Evolutionary conservation across 2,113 vertebrate genomes (phyloP), one percentile per base, ranked within the genome.

Genomic region (Mirounga angustirostris): DNA sequence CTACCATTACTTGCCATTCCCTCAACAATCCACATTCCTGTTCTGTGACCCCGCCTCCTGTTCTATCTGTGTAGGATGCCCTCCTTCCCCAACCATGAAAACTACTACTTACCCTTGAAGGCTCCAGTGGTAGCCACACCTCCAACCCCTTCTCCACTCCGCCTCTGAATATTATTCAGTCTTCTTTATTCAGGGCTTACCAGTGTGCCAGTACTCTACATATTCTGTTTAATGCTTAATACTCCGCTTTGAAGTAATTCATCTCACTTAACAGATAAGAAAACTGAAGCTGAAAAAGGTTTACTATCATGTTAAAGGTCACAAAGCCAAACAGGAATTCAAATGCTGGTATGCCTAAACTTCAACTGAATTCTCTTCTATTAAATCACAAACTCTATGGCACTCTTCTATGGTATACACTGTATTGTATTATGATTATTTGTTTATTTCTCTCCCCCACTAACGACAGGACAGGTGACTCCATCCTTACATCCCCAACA

Each of bases 161-260:
- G 46, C 67, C 36, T 81, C 78, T 84, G 89, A 67, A 84, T 95
- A 69, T 67, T 78, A 59, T 91, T 92, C 56, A 14, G 65, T 90
- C 26, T 80, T 95, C 40, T 95, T 86, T 80, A 93, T 80, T 96
- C 82, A 93, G 4, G 28, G 71, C 26, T 93, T 91, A 89, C 22
- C 26, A 59, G 58, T 88, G 56, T 83, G 46, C 14, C 33, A 46
- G 14, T 59, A 58, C 61, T 76, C 91, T 85, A 88, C 4, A 56
- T 73, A 89, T 46, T 92, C 74, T 73, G 43, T 81, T 82, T 88
- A 73, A 61, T 73, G n/a, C 36, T 95, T 79, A 95, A 36, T 65
- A 85, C 28, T 86, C 21, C 7, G 33, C 61, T 95, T 84, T 63
- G 43, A 94, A 94, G 33, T 63, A 67, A 61, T 80, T n/a, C 52